These are phyloP conservation scores for Drosophila quadrilineata DNA, from an alignment of 1,140 invertebrate species.

Conservation along the genomic window DNA sequence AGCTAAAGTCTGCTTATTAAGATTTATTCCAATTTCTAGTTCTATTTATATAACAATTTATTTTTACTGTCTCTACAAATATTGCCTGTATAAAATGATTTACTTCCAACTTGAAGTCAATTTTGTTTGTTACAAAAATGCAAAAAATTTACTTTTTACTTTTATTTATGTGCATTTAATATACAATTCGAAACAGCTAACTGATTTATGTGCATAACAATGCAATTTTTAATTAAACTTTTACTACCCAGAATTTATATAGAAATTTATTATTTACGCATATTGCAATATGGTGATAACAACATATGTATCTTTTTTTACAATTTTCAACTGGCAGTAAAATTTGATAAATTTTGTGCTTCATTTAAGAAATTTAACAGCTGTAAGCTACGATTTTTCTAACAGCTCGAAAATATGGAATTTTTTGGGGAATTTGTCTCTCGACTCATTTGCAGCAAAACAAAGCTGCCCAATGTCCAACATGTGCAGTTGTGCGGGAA, in stretches of 20 bases:
- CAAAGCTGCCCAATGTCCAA: conserved; percentile 5
- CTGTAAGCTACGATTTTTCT: not conserved
- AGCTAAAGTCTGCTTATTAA: too few relatives aligned
- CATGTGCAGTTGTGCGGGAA: conserved; percentile 47
- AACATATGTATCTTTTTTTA: too few relatives aligned
- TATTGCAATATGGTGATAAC: not conserved
- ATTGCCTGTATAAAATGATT: too few relatives aligned
- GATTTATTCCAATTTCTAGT: not conserved
- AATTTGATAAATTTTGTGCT: too few relatives aligned
- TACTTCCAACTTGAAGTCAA: too few relatives aligned
- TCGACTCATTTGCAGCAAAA: not conserved
- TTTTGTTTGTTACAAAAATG: not conserved
- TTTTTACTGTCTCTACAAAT: not conserved
- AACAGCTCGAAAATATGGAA: too few relatives aligned
- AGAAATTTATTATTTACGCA: not conserved
- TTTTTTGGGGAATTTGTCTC: conserved; percentile 1
- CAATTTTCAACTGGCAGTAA: too few relatives aligned
- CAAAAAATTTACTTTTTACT: not conserved
- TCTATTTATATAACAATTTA: not conserved
- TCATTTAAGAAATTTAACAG: too few relatives aligned
- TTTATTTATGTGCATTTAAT: conserved; percentile 35
- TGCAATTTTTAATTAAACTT: not conserved
- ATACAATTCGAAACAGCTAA: conserved; percentile 15
- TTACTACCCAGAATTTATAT: not conserved
- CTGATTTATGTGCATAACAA: conserved; percentile 37